Base-by-base conservation (phyloP, 2,797 vertebrate species). In the Sebastes diaconus region DNA sequence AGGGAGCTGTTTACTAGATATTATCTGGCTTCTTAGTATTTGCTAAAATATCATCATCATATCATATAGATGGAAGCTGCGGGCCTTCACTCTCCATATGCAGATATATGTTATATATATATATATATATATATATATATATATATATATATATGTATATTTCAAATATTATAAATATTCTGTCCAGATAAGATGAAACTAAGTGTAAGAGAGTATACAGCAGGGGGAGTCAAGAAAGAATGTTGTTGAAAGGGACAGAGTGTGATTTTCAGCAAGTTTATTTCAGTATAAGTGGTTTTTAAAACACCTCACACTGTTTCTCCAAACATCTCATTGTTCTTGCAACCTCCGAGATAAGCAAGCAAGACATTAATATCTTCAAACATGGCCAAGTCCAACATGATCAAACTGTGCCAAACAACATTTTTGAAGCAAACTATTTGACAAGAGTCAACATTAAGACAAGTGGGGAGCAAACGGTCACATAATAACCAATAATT, bases 251-350 rank as follows among this genome's bases (percentile, higher is more conserved):
- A 11, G 4, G 0, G 2, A 50, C 6, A 20, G 65, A 13, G 27
- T 63, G 66, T 77, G 1, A 78, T 91, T 93, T 95, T 94, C 86
- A 92, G 86, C 83, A 90, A 87, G 79, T 96, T 96, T 96, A 96
- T 96, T 96, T 95, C 92, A 94, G 91, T 91, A 94, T 90, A 93
- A 93, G 94, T 95, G 93, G 83, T 93, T 94, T 91, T 93, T 89
- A 86, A 94, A 95, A 94, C 92, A 94, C 87, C 86, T 94, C 89
- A 92, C 88, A 92, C 89, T 84, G 87, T 88, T 93, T 90, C 84
- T 93, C 90, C 91, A 85, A 85, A 90, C 87, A 88, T 83, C 85
- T 91, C 78, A 66, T 78, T 92, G 84, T 89, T 90, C 84, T 87
- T 83, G 84, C 84, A 89, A 93, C 86, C 90, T 89, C 81, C 52